A percentile compares a stretch with the other conserved stretches of the same genome.
Evolutionary conservation across 2,797 vertebrate species (phyloP).

Genomic region (Apogon talboti): DNA sequence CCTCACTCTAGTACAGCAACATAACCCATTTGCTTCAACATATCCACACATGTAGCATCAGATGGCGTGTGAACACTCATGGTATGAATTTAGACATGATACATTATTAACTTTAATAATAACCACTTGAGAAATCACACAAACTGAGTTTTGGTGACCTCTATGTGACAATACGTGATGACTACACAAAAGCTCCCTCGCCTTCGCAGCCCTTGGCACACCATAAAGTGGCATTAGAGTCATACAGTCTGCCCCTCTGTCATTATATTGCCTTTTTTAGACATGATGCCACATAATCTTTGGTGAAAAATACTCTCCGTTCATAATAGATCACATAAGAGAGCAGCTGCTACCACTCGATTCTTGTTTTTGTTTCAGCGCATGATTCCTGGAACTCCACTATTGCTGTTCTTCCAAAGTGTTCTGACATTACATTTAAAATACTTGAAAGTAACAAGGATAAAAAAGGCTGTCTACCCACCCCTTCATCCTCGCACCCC

Average conservation of each 20-base stretch:
- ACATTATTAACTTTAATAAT: conserved; percentile 53
- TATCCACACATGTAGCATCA: conserved; percentile 45
- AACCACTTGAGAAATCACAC: conserved; percentile 57
- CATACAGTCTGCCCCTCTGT: conserved; percentile 37
- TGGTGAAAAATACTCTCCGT: conserved; percentile 86
- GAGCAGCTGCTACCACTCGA: conserved; percentile 50
- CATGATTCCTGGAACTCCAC: conserved; percentile 37
- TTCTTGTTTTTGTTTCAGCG: conserved; percentile 24
- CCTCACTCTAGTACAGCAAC: conserved; percentile 55
- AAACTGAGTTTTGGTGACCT: conserved; percentile 53
- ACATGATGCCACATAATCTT: conserved; percentile 86
- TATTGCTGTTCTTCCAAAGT: conserved; percentile 32
- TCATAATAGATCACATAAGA: conserved; percentile 39
- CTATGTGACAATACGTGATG: conserved; percentile 45
- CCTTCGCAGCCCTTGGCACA: conserved; percentile 52
- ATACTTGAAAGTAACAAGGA: conserved; percentile 68
- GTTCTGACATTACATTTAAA: conserved; percentile 58
- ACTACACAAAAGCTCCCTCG: conserved; percentile 56
- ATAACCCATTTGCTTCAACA: conserved; percentile 32
- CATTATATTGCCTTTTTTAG: conserved; percentile 79
- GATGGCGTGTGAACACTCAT: conserved; percentile 51
- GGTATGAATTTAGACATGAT: conserved; percentile 41
- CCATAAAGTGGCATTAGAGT: conserved; percentile 54
- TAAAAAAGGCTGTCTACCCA: conserved; percentile 47
- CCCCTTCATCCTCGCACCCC: conserved; percentile 39